A percentile compares a stretch with the other conserved stretches of the same genome.
Conservation (phyloP, 2,888 invertebrate genomes). For the Pristionchus maxplancki region DNA sequence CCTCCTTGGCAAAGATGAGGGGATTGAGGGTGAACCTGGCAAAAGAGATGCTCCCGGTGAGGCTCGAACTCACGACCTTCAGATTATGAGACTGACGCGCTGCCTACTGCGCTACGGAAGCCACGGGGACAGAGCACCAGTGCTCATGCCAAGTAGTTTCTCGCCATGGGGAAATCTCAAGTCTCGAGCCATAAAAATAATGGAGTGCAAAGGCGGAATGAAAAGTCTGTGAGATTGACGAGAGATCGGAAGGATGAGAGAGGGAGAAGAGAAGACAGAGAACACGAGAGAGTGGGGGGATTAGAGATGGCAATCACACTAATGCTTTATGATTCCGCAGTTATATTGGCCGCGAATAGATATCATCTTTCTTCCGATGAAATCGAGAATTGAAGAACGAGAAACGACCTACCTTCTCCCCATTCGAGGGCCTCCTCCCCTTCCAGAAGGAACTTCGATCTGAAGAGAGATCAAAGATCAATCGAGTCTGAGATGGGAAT, state of each 20-base stretch:
- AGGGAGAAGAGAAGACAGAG: not conserved
- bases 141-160: not conserved
- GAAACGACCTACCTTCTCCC: constrained; percentile 63
- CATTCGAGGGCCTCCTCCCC: constrained; percentile 66
- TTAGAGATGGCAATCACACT: constrained; percentile 16
- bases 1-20: constrained; percentile 76
- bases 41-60: constrained; percentile 81
- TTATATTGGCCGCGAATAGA: not conserved
- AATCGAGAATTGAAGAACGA: not conserved
- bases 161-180: not conserved
- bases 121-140: not conserved
- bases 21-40: constrained; percentile 76
- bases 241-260: not conserved
- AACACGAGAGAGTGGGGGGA: not conserved
- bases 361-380: not conserved
- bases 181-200: constrained; percentile 12
- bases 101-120: constrained; percentile 85
- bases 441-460: constrained; percentile 60
- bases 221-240: not conserved
- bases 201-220: constrained; percentile 15
- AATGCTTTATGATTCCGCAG: constrained; percentile 1
- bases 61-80: constrained; percentile 96
- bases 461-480: constrained; percentile 16
- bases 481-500: not conserved
- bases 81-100: constrained; percentile 93